phyloP scores from a whole-genome alignment of 2,888 invertebrate genomes.

The Sinohyriopsis cumingii region DNA sequence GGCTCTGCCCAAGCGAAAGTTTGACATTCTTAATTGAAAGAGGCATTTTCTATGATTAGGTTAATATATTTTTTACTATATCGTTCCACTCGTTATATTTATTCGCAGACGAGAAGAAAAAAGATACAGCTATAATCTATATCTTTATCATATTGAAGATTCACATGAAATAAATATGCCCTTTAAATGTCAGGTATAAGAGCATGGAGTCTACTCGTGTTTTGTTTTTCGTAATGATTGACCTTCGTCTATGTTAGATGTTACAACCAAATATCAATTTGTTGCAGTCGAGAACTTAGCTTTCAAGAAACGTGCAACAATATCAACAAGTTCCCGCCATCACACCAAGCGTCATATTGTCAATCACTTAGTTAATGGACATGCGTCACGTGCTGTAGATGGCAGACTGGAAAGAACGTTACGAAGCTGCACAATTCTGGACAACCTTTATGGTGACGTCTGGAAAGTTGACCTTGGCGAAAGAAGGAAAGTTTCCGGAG shows the following conservation, averaged over 20 bases:
- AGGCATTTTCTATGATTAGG: no score
- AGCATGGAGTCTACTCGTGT: no score
- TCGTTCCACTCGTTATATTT: no score
- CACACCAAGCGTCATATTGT: conserved; percentile 73
- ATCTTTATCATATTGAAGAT: no score
- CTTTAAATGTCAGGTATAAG: no score
- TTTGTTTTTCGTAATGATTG: no score
- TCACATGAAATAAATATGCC: no score
- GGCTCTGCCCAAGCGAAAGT: no score
- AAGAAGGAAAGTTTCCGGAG: conserved; percentile 71
- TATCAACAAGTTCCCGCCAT: conserved; percentile 71
- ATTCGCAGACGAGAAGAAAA: no score
- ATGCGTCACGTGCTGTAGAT: conserved; percentile 74
- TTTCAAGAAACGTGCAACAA: conserved; percentile 74
- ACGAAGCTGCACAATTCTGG: conserved; percentile 74
- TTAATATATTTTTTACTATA: no score
- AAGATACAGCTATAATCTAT: no score
- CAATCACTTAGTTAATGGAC: conserved; percentile 59
- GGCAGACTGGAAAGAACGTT: conserved; percentile 72
- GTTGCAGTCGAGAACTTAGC: conserved; percentile 74
- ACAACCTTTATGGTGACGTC: conserved; percentile 75
- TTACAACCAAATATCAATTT: conserved; percentile 1
- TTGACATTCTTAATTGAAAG: no score
- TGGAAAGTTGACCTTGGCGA: conserved; percentile 75
- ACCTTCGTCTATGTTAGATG: not conserved